Percentiles rank a stretch among this genome's conserved stretches.
Evolutionary conservation across 2,113 vertebrate genomes (phyloP).

Genomic region (Pygoscelis adeliae): DNA sequence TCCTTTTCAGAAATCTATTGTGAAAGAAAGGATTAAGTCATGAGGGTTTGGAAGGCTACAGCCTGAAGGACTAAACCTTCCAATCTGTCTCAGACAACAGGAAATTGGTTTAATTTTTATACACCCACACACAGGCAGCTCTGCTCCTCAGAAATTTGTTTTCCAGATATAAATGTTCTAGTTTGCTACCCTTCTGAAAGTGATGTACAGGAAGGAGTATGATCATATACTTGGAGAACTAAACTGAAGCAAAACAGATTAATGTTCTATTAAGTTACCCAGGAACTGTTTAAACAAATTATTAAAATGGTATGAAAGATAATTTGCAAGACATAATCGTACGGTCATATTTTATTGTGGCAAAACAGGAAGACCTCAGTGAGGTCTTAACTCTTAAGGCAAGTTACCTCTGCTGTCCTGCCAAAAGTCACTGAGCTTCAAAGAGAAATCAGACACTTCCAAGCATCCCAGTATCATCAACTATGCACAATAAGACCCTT

Average conservation of each 20-base stretch:
- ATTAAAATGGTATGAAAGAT: neutral
- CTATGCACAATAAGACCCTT: neutral
- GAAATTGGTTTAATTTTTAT: conserved; percentile 32
- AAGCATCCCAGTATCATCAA: neutral
- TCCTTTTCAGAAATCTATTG: neutral
- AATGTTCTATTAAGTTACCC: neutral
- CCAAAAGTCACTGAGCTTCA: neutral
- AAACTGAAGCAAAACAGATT: neutral
- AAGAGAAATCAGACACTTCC: neutral
- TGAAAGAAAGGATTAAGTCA: neutral
- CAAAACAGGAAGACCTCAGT: neutral
- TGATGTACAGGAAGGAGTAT: neutral
- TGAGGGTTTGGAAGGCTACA: neutral
- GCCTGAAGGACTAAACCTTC: conserved; percentile 8
- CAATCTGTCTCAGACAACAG: neutral
- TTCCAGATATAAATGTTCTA: neutral
- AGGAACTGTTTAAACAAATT: neutral
- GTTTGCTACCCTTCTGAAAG: neutral
- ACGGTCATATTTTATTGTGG: neutral
- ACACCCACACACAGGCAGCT: neutral
- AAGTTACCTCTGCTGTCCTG: neutral
- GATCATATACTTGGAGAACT: neutral
- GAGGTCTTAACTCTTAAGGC: neutral
- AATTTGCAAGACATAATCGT: neutral
- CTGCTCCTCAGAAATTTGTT: neutral